A percentile compares a stretch with the other conserved stretches of the same genome.
These are phyloP conservation scores for Enoplosus armatus DNA, from an alignment of 2,797 vertebrate genomes.

Conservation along the genomic window DNA sequence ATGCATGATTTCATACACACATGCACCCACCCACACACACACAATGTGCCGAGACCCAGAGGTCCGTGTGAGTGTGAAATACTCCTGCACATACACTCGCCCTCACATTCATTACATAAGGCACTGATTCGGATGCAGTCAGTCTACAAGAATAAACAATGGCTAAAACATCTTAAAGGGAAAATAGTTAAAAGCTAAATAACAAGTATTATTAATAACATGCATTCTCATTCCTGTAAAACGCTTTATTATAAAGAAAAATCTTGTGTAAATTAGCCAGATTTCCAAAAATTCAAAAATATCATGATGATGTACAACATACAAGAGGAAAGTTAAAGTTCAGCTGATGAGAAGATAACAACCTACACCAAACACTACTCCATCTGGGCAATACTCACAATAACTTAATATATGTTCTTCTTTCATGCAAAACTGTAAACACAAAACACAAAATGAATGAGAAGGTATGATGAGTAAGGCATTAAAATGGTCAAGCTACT, in stretches of 20 bases:
- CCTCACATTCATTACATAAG: conserved; percentile 78
- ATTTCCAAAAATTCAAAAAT: conserved; percentile 39
- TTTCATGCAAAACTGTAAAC: conserved; percentile 81
- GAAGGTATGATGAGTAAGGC: conserved; percentile 76
- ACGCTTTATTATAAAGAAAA: conserved; percentile 50
- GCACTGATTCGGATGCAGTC: conserved; percentile 77
- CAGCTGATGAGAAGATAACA: conserved; percentile 46
- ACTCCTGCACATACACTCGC: conserved; percentile 51
- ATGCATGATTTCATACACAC: conserved; percentile 46
- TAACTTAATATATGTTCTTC: conserved; percentile 73
- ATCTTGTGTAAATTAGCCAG: conserved; percentile 24
- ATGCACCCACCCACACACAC: conserved; percentile 26
- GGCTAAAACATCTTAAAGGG: conserved; percentile 65
- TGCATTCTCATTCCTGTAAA: conserved; percentile 71
- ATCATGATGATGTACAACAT: conserved; percentile 59
- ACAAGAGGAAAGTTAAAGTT: conserved; percentile 60
- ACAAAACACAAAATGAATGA: conserved; percentile 64
- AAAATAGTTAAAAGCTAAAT: conserved; percentile 70
- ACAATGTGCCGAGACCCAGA: conserved; percentile 70
- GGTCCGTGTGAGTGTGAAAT: conserved; percentile 61
- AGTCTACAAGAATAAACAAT: conserved; percentile 61
- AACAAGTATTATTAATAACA: conserved; percentile 66
- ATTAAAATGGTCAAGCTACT: conserved; percentile 77
- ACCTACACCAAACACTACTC: conserved; percentile 49
- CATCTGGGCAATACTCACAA: conserved; percentile 66